Conservation (phyloP, 2,113 vertebrate species). For the Mustela nigripes region DNA sequence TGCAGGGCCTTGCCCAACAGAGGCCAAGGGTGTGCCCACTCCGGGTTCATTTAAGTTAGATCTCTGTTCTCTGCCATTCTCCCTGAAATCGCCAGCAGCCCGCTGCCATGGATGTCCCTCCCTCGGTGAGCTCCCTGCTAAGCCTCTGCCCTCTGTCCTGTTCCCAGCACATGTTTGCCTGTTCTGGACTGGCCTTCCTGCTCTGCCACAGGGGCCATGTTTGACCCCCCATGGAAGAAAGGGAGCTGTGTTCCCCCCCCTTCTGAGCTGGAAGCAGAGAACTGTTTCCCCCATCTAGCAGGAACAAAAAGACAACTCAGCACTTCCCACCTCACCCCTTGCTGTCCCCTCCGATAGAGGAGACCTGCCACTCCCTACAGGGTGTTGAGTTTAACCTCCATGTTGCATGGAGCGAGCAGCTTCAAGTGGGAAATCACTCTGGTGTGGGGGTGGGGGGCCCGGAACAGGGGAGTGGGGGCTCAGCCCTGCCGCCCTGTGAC, state of each 20-base stretch:
- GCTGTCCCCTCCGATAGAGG: background rate
- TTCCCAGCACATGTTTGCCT: background rate
- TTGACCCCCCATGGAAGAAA: background rate
- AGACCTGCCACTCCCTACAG: background rate
- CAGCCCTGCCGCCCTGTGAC: background rate
- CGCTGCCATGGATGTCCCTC: background rate
- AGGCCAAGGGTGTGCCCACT: background rate
- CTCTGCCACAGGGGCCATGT: fast-evolving
- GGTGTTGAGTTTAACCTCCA: background rate
- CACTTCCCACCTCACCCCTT: background rate
- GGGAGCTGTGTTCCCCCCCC: too few species aligned
- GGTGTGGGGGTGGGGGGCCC: background rate
- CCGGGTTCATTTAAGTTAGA: background rate
- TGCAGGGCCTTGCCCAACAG: background rate
- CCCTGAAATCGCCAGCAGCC: background rate
- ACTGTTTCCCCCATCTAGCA: background rate
- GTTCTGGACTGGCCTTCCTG: background rate
- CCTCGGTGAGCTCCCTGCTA: fast-evolving
- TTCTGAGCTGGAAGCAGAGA: background rate
- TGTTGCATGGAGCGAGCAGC: background rate
- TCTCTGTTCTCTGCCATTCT: background rate
- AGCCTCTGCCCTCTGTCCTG: background rate
- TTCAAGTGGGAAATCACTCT: background rate
- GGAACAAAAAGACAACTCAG: background rate
- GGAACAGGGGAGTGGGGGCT: background rate